Conservation (phyloP, 2,888 invertebrate species). For the Ditylenchus weischeri region DNA sequence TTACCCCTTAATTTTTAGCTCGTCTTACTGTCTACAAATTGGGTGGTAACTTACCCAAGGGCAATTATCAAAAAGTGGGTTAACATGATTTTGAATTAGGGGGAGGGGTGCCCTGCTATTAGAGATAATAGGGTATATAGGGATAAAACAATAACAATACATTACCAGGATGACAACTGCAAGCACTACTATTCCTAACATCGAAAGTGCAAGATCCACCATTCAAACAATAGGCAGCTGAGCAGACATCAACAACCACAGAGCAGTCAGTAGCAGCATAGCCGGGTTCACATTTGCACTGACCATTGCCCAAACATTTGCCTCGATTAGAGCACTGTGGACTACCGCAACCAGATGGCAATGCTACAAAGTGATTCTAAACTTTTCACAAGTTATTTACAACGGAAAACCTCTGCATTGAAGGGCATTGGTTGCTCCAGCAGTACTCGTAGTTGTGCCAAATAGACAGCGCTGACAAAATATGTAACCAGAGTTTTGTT, state of each 20-base stretch:
- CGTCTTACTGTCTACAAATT: no score
- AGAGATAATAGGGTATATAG: no score
- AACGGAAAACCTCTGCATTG: background rate
- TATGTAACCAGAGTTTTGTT: conserved; percentile 15
- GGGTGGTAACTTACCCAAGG: no score
- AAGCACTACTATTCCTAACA: conserved; percentile 10
- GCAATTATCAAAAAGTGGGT: no score
- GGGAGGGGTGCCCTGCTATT: no score
- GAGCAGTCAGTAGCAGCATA: conserved; percentile 30
- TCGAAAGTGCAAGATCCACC: conserved; percentile 25
- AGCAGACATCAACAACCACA: conserved; percentile 28
- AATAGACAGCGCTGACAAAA: conserved; percentile 22
- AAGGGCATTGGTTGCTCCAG: conserved; percentile 9
- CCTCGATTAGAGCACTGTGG: conserved; percentile 25
- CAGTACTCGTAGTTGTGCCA: conserved; percentile 21
- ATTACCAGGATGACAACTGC: conserved; percentile 27
- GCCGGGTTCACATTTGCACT: conserved; percentile 27
- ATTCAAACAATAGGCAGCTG: conserved; percentile 32
- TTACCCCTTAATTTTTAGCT: no score
- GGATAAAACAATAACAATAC: no score
- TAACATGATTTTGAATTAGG: no score
- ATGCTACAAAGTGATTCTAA: background rate
- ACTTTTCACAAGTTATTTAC: background rate
- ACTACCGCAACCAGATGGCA: background rate
- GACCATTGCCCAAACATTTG: conserved; percentile 17